Evolutionary conservation across 2,113 vertebrate species (phyloP).

Genomic region (human): DNA sequence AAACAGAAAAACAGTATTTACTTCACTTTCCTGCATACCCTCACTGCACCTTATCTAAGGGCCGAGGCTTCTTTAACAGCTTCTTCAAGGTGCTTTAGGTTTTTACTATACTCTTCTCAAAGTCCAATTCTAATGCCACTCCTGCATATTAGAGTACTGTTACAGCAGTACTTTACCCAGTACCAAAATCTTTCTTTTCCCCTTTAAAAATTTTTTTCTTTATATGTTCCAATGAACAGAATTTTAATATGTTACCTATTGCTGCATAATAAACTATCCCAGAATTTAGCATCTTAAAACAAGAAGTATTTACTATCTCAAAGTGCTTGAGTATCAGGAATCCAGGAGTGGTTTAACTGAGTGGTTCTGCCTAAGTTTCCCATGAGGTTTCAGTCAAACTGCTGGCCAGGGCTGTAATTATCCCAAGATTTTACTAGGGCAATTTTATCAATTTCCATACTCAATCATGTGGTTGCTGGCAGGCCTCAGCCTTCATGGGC

Average conservation of each 20-base stretch:
- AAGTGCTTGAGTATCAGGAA: background rate
- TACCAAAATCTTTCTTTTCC: background rate
- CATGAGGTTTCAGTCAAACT: background rate
- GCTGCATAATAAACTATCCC: background rate
- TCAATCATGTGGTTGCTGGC: background rate
- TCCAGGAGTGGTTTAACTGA: background rate
- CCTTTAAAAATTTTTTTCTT: too few species aligned
- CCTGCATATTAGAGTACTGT: background rate
- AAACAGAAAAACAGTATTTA: background rate
- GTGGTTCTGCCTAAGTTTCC: background rate
- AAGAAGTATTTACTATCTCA: background rate
- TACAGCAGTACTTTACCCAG: background rate
- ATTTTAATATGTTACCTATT: background rate
- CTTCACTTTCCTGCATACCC: background rate
- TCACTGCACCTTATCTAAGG: background rate
- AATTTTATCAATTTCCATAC: background rate
- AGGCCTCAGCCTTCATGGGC: background rate
- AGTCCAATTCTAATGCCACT: too few species aligned
- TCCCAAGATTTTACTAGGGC: background rate
- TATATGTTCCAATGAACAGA: background rate
- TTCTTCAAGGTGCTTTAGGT: background rate
- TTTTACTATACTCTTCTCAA: background rate
- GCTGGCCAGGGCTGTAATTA: background rate
- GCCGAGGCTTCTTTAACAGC: background rate
- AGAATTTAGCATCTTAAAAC: background rate